phyloP scores from a whole-genome alignment of 1,140 invertebrate species.

The Apocrypta bakeri region DNA sequence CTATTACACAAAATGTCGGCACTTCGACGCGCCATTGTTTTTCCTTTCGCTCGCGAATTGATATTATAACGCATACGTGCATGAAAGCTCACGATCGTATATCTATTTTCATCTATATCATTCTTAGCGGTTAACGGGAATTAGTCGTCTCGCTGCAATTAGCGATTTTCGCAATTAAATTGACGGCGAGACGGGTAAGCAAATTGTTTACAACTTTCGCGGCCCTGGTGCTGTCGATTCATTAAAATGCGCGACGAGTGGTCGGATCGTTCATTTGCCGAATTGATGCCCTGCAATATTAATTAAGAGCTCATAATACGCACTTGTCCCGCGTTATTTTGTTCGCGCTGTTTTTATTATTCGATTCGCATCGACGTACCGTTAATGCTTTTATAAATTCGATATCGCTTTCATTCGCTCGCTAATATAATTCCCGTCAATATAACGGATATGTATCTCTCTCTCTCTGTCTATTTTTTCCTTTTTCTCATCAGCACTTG shows the following conservation, averaged over 20 bases:
- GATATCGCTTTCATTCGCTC: too few relatives aligned
- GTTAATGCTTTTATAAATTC: too few relatives aligned
- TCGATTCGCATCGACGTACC: too few relatives aligned
- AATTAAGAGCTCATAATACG: conserved; percentile 41
- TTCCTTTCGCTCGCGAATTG: not conserved
- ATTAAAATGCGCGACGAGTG: conserved; percentile 9
- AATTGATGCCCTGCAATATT: conserved; percentile 12
- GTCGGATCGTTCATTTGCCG: not conserved
- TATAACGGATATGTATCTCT: too few relatives aligned
- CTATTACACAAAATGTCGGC: not conserved
- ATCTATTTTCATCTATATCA: not conserved
- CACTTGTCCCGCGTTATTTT: not conserved
- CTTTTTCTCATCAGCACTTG: too few relatives aligned
- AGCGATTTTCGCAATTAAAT: conserved; percentile 47
- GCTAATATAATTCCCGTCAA: too few relatives aligned
- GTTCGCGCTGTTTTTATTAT: not conserved
- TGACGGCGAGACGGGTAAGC: not conserved
- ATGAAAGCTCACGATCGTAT: too few relatives aligned
- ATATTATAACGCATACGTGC: too few relatives aligned
- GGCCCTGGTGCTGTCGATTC: not conserved
- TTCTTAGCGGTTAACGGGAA: not conserved
- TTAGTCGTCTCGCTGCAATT: conserved; percentile 38
- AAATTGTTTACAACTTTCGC: conserved; percentile 41
- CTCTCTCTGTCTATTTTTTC: too few relatives aligned
- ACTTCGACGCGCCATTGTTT: not conserved